Conservation (phyloP, 2,797 vertebrate genomes). For the Oreochromis mossambicus region DNA sequence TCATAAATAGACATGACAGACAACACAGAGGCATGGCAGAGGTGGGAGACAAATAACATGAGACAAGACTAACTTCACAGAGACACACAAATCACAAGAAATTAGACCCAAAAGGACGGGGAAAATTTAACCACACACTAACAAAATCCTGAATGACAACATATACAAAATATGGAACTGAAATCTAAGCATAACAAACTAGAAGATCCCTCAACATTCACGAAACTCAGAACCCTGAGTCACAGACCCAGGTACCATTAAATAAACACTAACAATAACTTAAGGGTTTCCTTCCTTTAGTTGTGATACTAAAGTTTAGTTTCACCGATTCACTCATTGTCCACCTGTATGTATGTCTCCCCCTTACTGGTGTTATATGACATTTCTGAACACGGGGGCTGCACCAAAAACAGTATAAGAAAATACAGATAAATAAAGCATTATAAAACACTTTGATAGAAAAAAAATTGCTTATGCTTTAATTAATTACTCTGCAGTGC, state of each 20-base stretch:
- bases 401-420: background rate
- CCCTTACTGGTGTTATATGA: background rate
- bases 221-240: background rate
- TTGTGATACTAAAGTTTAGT: background rate
- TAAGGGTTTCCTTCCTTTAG: background rate
- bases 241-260: background rate
- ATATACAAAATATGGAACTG: background rate
- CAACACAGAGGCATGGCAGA: background rate
- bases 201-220: background rate
- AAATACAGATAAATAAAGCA: rapidly evolving
- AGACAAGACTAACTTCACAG: background rate
- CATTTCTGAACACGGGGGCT: background rate
- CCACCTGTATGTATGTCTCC: background rate
- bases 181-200: background rate
- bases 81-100: background rate
- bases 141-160: background rate
- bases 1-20: background rate
- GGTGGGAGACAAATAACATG: background rate
- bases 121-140: background rate
- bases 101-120: background rate
- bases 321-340: rapidly evolving
- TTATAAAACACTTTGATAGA: background rate
- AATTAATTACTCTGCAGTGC: rapidly evolving
- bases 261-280: background rate
- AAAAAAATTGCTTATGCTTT: background rate